phyloP scores from a whole-genome alignment of 2,113 vertebrate species.

The Irena cyanogastra region DNA sequence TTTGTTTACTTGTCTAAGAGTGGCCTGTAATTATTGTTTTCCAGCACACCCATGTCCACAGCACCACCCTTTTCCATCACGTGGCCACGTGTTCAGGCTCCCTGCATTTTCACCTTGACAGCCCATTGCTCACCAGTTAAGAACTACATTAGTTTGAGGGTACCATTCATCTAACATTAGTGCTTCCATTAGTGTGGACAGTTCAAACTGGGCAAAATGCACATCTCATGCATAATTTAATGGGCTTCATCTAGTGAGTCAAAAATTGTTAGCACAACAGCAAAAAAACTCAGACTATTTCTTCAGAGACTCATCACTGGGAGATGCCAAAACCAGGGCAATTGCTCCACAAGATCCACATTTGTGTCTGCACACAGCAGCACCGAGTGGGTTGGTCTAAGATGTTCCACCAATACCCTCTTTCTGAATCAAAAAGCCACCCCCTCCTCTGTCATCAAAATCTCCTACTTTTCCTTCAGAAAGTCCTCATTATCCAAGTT shows the following conservation, averaged over 20 bases:
- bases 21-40: not conserved
- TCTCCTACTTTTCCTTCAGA: not conserved
- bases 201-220: slow-evolving; percentile 24
- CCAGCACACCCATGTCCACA: not conserved
- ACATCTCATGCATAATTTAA: slow-evolving; percentile 38
- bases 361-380: not conserved
- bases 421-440: not conserved
- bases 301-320: not conserved
- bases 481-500: not conserved
- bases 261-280: slow-evolving; percentile 7
- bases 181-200: slow-evolving; percentile 21
- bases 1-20: not conserved
- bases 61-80: not conserved
- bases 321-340: not conserved
- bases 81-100: not conserved
- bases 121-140: not conserved
- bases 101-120: not conserved
- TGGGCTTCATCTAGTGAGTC: not conserved
- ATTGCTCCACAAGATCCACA: not conserved
- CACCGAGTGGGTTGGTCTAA: not conserved
- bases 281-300: not conserved
- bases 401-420: not conserved
- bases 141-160: not conserved
- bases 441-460: not conserved
- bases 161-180: not conserved